Conservation (phyloP, 1,140 invertebrate species). For the Melanaphis sacchari region DNA sequence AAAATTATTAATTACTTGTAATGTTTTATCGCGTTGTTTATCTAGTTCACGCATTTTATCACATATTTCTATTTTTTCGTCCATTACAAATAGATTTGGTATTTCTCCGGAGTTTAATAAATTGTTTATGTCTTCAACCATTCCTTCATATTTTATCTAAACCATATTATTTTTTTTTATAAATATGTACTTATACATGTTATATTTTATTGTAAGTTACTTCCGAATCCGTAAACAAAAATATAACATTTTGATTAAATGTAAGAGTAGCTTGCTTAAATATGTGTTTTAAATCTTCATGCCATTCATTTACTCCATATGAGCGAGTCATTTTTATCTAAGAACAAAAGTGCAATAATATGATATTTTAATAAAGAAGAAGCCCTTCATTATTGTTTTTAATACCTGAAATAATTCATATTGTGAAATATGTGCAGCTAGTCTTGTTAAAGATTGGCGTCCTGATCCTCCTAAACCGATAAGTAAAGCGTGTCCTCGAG, state of each 20-base stretch:
- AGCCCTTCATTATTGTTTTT: neutral
- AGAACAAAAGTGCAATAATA: neutral
- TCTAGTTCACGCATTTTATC: constrained; percentile 94
- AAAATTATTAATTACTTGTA: constrained; percentile 68
- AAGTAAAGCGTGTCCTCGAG: constrained; percentile 82
- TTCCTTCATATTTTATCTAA: constrained; percentile 91
- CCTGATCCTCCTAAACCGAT: constrained; percentile 93
- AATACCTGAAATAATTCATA: constrained; percentile 81
- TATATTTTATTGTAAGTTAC: neutral
- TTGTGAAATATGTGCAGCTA: constrained; percentile 92
- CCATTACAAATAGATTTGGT: constrained; percentile 86
- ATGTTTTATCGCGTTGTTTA: constrained; percentile 84
- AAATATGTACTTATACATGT: neutral
- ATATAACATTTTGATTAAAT: constrained; percentile 24
- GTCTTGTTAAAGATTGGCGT: constrained; percentile 84
- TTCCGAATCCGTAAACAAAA: constrained; percentile 44
- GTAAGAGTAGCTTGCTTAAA: neutral
- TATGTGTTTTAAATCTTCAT: constrained; percentile 43
- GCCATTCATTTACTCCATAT: constrained; percentile 43
- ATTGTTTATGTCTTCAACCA: constrained; percentile 93
- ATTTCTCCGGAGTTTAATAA: constrained; percentile 93
- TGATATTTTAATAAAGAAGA: neutral
- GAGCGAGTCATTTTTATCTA: constrained; percentile 39
- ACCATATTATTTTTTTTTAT: neutral
- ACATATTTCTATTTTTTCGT: constrained; percentile 94